Evolutionary conservation across 2,888 invertebrate genomes (phyloP).

Genomic region (Drosophila fungiperda): DNA sequence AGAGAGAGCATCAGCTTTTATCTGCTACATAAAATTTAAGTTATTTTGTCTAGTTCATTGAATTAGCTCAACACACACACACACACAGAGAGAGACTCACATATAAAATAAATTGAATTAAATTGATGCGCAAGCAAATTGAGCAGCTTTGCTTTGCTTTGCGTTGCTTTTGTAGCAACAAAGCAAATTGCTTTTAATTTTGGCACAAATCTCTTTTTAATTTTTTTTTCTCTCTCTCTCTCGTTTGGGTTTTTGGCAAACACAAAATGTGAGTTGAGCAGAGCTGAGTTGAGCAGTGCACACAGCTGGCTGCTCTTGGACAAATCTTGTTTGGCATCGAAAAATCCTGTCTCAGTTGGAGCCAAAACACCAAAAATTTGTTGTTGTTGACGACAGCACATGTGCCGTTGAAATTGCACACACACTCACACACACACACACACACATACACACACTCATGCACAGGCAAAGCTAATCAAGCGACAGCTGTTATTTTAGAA

Average conservation of each 20-base stretch:
- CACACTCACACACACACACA: conserved; percentile 6
- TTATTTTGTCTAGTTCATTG: conserved; percentile 72
- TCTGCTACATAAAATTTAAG: conserved; percentile 59
- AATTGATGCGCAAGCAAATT: conserved; percentile 64
- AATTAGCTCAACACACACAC: conserved; percentile 57
- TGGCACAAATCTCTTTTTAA: conserved; percentile 74
- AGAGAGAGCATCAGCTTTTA: conserved; percentile 13
- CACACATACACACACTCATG: conserved; percentile 6
- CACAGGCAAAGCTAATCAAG: conserved; percentile 61
- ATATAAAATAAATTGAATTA: conserved; percentile 71
- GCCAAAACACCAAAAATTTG: conserved; percentile 36
- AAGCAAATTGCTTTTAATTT: conserved; percentile 74
- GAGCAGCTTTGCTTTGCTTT: conserved; percentile 27
- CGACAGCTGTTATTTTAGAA: conserved; percentile 56
- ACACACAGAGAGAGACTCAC: conserved; percentile 5
- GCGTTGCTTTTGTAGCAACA: conserved; percentile 20
- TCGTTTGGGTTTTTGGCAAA: conserved; percentile 28
- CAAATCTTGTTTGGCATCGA: conserved; percentile 41
- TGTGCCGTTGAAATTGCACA: conserved; percentile 59
- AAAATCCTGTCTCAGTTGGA: conserved; percentile 25
- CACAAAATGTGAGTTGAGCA: conserved; percentile 30
- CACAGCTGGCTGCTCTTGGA: conserved; percentile 34
- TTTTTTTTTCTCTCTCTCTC: conserved; percentile 39
- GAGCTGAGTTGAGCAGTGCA: neutral
- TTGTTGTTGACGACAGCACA: conserved; percentile 56